Evolutionary conservation across 2,797 vertebrate species (phyloP).

Genomic region (Lagodon rhomboides): DNA sequence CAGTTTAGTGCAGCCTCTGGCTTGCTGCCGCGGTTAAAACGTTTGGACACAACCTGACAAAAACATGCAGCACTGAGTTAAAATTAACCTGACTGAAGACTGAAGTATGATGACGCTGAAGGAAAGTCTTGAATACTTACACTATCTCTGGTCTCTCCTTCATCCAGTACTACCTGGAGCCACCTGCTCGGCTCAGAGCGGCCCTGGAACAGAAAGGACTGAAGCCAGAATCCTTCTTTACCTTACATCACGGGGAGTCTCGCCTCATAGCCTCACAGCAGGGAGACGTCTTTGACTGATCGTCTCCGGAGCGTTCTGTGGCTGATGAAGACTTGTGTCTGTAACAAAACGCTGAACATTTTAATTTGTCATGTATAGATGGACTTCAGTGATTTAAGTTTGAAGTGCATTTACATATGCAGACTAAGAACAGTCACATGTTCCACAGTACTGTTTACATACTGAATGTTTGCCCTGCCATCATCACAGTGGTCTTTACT

Average conservation of each 20-base stretch:
- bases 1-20: conserved; percentile 13
- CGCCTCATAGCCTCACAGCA: conserved; percentile 82
- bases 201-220: conserved; percentile 90
- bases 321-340: conserved; percentile 6
- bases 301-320: background rate
- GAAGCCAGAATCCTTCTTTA: conserved; percentile 91
- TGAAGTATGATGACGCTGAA: too few species aligned
- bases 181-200: conserved; percentile 89
- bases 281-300: conserved; percentile 81
- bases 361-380: background rate
- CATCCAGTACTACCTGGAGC: conserved; percentile 93
- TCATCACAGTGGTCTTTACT: conserved; percentile 3
- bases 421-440: conserved; percentile 14
- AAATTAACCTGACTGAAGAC: background rate
- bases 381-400: conserved; percentile 4
- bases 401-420: conserved; percentile 14
- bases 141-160: background rate
- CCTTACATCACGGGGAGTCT: conserved; percentile 93
- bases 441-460: conserved; percentile 28
- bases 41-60: background rate
- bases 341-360: conserved; percentile 28
- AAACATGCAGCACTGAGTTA: background rate
- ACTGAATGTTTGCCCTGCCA: conserved; percentile 25
- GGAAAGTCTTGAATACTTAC: background rate
- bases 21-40: background rate